phyloP scores from a whole-genome alignment of 2,797 vertebrate species.

The Syndactyla subalaris region DNA sequence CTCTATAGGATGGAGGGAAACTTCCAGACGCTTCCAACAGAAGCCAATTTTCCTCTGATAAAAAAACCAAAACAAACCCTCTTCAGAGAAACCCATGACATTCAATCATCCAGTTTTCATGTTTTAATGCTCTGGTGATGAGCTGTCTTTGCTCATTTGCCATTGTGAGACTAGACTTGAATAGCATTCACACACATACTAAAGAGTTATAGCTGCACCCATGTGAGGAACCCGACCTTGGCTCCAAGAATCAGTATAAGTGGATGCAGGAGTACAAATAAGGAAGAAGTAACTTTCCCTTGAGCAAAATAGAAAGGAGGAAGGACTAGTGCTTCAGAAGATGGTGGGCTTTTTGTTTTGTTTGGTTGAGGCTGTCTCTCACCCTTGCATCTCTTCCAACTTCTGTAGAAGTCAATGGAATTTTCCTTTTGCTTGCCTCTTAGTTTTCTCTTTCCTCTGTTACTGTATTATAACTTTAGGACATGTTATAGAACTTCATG shows the following conservation, averaged over 20 bases:
- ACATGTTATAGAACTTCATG: neutral
- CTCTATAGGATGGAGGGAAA: too few relatives aligned
- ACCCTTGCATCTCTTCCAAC: neutral
- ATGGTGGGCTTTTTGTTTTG: neutral
- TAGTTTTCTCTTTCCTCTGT: neutral
- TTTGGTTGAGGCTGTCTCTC: neutral
- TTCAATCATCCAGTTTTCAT: too few relatives aligned
- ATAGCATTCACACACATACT: neutral
- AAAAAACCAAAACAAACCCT: too few relatives aligned
- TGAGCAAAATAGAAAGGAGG: neutral
- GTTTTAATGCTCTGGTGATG: neutral
- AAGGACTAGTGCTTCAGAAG: neutral
- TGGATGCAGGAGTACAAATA: neutral
- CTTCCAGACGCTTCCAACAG: too few relatives aligned
- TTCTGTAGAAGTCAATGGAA: neutral
- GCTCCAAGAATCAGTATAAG: neutral
- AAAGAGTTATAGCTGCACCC: neutral
- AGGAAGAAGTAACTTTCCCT: neutral
- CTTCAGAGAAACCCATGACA: too few relatives aligned
- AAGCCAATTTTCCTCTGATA: too few relatives aligned
- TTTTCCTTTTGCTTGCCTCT: neutral
- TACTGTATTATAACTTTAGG: neutral
- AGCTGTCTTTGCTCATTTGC: neutral
- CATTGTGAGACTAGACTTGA: neutral
- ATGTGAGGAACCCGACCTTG: fast-evolving